Conservation (phyloP, 2,888 invertebrate species). For the Rhopalosiphum nymphaeae region DNA sequence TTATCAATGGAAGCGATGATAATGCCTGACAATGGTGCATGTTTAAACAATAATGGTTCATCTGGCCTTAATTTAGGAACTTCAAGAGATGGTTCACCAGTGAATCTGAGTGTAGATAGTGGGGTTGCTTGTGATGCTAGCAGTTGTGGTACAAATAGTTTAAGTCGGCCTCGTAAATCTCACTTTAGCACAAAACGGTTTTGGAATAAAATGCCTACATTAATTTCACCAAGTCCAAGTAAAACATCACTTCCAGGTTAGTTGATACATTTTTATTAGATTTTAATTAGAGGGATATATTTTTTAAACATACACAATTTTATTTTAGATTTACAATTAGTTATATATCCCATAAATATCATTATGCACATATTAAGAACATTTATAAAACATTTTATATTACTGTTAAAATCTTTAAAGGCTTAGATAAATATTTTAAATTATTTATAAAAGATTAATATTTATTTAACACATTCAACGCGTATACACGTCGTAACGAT, state of each 20-base stretch:
- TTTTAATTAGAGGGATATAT: not conserved
- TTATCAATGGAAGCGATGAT: conserved; percentile 91
- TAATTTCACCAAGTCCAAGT: conserved; percentile 65
- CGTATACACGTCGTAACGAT: no score
- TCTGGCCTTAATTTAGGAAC: conserved; percentile 67
- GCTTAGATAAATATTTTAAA: not conserved
- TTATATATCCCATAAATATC: not conserved
- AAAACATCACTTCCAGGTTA: conserved; percentile 63
- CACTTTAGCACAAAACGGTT: conserved; percentile 66
- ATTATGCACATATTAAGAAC: not conserved
- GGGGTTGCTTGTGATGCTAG: conserved; percentile 68
- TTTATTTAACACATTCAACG: no score
- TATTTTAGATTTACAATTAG: not conserved
- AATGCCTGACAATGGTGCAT: conserved; percentile 79
- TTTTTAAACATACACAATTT: not conserved
- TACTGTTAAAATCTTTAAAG: not conserved
- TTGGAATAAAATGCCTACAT: conserved; percentile 68
- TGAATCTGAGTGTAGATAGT: conserved; percentile 69
- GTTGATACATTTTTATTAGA: conserved; percentile 10
- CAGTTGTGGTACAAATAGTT: conserved; percentile 68
- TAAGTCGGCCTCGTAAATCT: conserved; percentile 66
- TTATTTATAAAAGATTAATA: no score
- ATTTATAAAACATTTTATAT: not conserved
- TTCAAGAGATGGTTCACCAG: conserved; percentile 78
- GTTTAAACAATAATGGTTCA: conserved; percentile 70